Conservation (phyloP, 2,797 vertebrate genomes). For the Benthosema pterotum region DNA sequence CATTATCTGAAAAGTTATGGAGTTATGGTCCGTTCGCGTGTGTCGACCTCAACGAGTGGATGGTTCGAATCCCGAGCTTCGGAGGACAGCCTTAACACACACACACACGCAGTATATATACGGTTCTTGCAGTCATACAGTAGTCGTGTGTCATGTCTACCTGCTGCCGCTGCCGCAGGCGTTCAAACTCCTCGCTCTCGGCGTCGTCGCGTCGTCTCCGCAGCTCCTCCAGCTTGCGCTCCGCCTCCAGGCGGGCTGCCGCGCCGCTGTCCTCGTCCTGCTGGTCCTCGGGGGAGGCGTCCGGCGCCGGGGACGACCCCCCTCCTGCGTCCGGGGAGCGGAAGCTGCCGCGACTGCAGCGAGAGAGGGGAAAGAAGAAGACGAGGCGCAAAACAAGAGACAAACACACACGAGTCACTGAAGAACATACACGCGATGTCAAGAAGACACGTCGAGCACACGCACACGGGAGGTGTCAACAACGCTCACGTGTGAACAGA, state of each 20-base stretch:
- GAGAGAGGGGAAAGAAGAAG: too few species aligned
- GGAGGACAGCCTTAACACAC: too few species aligned
- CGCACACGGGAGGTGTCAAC: too few species aligned
- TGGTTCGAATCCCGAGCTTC: too few species aligned
- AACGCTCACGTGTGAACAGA: too few species aligned
- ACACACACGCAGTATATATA: too few species aligned
- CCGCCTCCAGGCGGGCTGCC: conserved; percentile 84
- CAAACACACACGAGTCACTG: conserved; percentile 5
- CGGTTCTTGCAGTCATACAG: too few species aligned
- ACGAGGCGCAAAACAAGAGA: conserved; percentile 10
- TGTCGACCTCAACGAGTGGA: too few species aligned
- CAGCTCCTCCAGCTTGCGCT: conserved; percentile 90
- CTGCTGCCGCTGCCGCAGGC: conserved; percentile 93
- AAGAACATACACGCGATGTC: background rate
- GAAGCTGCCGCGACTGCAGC: conserved; percentile 78
- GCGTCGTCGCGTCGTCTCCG: conserved; percentile 89
- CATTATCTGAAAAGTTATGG: too few species aligned
- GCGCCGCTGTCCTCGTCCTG: conserved; percentile 66
- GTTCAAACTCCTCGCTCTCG: conserved; percentile 91
- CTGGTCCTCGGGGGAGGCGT: conserved; percentile 25
- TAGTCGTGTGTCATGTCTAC: too few species aligned
- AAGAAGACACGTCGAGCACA: background rate
- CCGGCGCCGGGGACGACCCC: conserved; percentile 10
- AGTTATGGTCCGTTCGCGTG: too few species aligned
- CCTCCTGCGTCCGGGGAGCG: conserved; percentile 64